A percentile compares a stretch with the other conserved stretches of the same genome.
Conservation (phyloP, 2,888 invertebrate genomes). For the Calephelis perditalis region DNA sequence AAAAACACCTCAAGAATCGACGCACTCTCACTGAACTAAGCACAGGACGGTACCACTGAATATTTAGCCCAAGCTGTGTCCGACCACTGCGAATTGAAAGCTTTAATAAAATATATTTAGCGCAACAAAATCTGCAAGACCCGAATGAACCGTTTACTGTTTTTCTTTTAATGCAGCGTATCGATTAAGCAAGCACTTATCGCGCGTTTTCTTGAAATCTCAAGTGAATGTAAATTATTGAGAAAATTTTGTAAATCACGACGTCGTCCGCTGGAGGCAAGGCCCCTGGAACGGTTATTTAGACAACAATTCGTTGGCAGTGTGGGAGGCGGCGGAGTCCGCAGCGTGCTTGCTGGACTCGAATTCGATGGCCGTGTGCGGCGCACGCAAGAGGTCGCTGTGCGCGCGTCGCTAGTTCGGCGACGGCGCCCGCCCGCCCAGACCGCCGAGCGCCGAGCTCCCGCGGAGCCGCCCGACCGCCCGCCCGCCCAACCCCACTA, state of each 20-base stretch:
- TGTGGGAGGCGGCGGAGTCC: slow-evolving; percentile 64
- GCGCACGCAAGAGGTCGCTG: slow-evolving; percentile 64
- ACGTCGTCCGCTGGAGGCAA: slow-evolving; percentile 50
- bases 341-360: slow-evolving; percentile 66
- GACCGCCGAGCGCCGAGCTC: slow-evolving; percentile 48
- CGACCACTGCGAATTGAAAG: slow-evolving; percentile 45
- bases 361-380: slow-evolving; percentile 62
- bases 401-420: slow-evolving; percentile 43
- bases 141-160: slow-evolving; percentile 59
- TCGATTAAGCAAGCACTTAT: slow-evolving; percentile 61
- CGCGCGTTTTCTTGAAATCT: slow-evolving; percentile 44
- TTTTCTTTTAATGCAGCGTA: slow-evolving; percentile 71
- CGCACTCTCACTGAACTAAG: slow-evolving; percentile 73
- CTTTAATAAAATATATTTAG: slow-evolving; percentile 42
- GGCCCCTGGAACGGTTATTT: slow-evolving; percentile 59
- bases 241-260: slow-evolving; percentile 46
- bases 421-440: slow-evolving; percentile 44
- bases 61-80: slow-evolving; percentile 40
- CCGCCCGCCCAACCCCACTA: slow-evolving; percentile 62
- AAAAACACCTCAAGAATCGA: slow-evolving; percentile 61
- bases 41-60: slow-evolving; percentile 65
- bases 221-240: slow-evolving; percentile 36
- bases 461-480: slow-evolving; percentile 52
- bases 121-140: slow-evolving; percentile 63
- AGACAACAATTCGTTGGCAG: slow-evolving; percentile 70